Base-by-base conservation (phyloP, 1,140 invertebrate genomes). In the Drosophila pectinifera region DNA sequence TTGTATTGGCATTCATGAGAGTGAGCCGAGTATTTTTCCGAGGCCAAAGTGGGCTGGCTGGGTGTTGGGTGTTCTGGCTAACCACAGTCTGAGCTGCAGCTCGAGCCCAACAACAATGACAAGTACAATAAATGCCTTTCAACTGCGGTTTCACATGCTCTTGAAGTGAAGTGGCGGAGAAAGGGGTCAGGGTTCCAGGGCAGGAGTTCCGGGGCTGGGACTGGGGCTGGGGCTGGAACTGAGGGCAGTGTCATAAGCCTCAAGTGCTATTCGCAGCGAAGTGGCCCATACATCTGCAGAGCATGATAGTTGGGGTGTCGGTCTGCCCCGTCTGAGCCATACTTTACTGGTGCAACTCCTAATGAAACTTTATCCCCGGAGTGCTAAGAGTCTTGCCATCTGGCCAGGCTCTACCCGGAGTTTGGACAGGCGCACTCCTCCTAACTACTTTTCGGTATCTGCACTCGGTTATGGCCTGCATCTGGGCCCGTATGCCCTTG, bases 61-160 rank as follows among this genome's bases (percentile, higher is more conserved):
- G n/a, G n/a, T 36, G 42, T 20, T 28, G 28, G 45, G 18, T 31
- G 61, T 38, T 22, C 34, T 28, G 67, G 36, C 55, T 62, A 57
- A 59, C 58, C 54, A 51, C 69, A 57, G 83, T 57, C 65, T 64
- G 81, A 59, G 57, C 65, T 65, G 51, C 59, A 76, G 45, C 73
- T 46, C 53, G 45, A 49, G 54, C 51, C 59, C 84, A 72, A 78
- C 84, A 90, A 89, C 85, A 89, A 89, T 84, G 84, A 84, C 84
- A 89, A 89, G 84, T 89, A 89, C 84, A 89, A 89, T 89, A 89
- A 89, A 89, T 89, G 84, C 84, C 84, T 89, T 89, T 89, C 84
- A 89, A 89, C 84, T 89, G 84, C 84, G 84, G 84, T 89, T 89
- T 89, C 84, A 89, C 84, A 89, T 89, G 84, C 84, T 84, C 84